Evolutionary conservation across 2,797 vertebrate species (phyloP).

Genomic region (Podargus strigoides): DNA sequence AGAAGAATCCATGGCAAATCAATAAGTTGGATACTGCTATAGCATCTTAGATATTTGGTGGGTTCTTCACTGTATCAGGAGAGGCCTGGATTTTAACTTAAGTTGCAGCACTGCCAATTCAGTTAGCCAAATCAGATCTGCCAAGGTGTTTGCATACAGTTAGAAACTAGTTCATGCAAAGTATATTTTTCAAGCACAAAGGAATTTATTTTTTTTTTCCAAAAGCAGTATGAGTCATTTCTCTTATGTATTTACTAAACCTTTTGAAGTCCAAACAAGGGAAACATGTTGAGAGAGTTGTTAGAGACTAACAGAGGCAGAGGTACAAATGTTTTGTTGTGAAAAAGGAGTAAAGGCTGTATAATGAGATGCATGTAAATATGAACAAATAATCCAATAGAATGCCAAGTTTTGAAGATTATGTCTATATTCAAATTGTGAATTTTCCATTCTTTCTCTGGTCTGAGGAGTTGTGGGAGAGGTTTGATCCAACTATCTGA

Average conservation of each 20-base stretch:
- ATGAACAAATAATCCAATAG: background rate
- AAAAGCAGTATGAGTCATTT: background rate
- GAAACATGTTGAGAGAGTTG: background rate
- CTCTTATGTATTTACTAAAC: background rate
- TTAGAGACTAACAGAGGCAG: background rate
- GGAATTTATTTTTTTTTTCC: background rate
- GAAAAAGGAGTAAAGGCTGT: background rate
- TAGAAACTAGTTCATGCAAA: background rate
- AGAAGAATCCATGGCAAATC: background rate
- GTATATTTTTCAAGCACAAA: background rate
- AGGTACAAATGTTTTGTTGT: background rate
- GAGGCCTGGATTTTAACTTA: background rate
- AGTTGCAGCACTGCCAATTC: background rate
- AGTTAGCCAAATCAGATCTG: background rate
- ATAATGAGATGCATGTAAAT: background rate
- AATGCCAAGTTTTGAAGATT: background rate
- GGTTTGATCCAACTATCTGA: background rate
- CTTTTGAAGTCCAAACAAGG: background rate
- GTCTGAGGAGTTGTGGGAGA: background rate
- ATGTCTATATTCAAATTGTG: background rate
- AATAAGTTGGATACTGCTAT: background rate
- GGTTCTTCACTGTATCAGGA: background rate
- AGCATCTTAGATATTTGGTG: background rate
- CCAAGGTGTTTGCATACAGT: background rate
- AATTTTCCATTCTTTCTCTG: background rate